Evolutionary conservation across 1,140 invertebrate genomes (phyloP), one percentile per base, ranked within the genome.

Genomic region (Zaprionus capensis): DNA sequence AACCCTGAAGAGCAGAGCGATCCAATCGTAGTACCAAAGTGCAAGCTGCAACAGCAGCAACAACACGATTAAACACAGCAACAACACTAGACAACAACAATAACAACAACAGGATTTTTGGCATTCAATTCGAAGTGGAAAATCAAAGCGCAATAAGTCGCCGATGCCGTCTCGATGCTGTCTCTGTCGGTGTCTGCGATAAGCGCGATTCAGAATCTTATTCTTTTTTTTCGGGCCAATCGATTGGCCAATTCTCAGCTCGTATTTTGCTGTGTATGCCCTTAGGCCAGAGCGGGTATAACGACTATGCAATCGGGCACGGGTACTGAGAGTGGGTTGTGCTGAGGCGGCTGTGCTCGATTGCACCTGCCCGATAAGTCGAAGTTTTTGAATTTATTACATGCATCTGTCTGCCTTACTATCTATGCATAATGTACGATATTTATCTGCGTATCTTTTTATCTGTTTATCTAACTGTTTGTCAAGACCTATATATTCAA

Each of bases 61-160:
- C 34, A 66, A 76, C 41, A 71, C 41, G 24, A 58, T 31, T 62
- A 51, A 26, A 20, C n/a, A 12, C 59, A 61, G 58, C 61, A 55
- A 28, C 4, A 28, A 53, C 36, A 72, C 55, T 11, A n/a, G 36
- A 14, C 28, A 15, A 34, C 69, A 61, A 59, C 65, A 68, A 64
- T 58, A 75, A 81, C 75, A 68, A 64, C 63, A 75, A 81, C 75
- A 86, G 71, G 59, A 46, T 70, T 84, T 78, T 83, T 84, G 81
- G 82, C 81, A 84, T 84, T 84, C 82, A 83, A 83, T 82, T 75
- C n/a, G 41, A 41, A 65, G 69, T 68, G 46, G 62, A 71, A 81
- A 49, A 76, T 71, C 78, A 61, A 63, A 79, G 55, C 58, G 63
- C 68, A 70, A 51, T 76, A 71, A 75, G 72, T 63, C 59, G 68